Evolutionary conservation across 92 coral and sea anemone genomes (phyloP), one percentile per base, ranked within the genome.

Genomic region (Muricea muricata): DNA sequence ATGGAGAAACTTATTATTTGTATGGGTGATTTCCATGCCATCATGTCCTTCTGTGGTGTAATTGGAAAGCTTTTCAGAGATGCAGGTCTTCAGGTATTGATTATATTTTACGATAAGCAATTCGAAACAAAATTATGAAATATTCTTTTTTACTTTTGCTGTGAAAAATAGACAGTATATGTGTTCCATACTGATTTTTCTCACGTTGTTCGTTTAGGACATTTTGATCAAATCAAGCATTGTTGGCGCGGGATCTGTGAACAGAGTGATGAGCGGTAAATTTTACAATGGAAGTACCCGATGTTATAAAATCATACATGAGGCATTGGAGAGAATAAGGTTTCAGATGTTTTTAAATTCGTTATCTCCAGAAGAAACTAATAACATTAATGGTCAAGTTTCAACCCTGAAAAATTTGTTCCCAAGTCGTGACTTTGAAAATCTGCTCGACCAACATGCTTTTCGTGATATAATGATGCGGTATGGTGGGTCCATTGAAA

Each of bases 51-150:
- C 61, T 37, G 58, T 37, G 23, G 68, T 26, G 87, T 69, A 18
- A 73, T 69, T 20, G 58, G 68, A 3, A 83, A 52, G 78, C 35
- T 83, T 52, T 83, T 73, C 31, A 45, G 58, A 69, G 87, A 83
- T 83, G 89, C 76, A 63, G 85, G 89, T 14, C 40, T 85, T 14
- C 78, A 85, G 89, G 89, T 85, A 76, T 9, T 24, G 28, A 28
- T 24, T 23, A 9, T 2, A 9, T 65, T 14, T 17, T 54, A 17
- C 4, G 61, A 54, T 54, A n/a, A n/a, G n/a, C n/a, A n/a, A n/a
- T n/a, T n/a, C n/a, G n/a, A n/a, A n/a, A 47, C 1, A 54, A 54
- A 54, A 23, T 6, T 7, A 23, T 7, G 61, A 54, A 7, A 54
- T 15, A 54, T n/a, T n/a, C n/a, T n/a, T n/a, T n/a, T n/a, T 54